phyloP scores from a whole-genome alignment of 2,888 invertebrate species.

The Eristalis tenax region DNA sequence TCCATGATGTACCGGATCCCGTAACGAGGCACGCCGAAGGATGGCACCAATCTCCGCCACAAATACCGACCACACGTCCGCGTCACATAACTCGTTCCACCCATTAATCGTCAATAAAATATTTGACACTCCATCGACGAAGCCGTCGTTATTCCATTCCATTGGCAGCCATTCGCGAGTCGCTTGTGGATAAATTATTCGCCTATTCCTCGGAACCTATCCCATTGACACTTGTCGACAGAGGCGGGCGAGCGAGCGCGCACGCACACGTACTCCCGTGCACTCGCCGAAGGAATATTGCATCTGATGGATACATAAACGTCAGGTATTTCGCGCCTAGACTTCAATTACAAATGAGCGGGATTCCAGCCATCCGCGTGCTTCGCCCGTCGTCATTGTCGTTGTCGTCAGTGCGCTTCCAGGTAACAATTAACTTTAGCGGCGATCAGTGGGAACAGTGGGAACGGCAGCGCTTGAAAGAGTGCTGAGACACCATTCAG shows the following conservation, averaged over 20 bases:
- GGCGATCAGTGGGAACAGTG: neutral
- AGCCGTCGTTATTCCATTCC: neutral
- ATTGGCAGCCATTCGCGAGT: neutral
- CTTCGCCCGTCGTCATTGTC: conserved; percentile 6
- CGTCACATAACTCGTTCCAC: neutral
- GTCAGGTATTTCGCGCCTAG: conserved; percentile 69
- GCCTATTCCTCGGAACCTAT: conserved; percentile 39
- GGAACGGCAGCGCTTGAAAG: neutral
- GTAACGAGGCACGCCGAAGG: neutral
- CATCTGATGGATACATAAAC: conserved; percentile 64
- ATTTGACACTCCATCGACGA: conserved; percentile 8
- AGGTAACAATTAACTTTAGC: conserved; percentile 60
- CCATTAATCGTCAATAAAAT: conserved; percentile 18
- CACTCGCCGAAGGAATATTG: conserved; percentile 6
- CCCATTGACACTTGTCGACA: conserved; percentile 53
- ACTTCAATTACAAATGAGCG: conserved; percentile 70
- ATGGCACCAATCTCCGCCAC: neutral
- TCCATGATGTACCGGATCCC: neutral
- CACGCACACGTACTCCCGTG: neutral
- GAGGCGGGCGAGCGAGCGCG: conserved; percentile 23
- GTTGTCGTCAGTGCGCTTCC: conserved; percentile 32
- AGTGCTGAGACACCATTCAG: neutral
- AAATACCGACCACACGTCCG: neutral
- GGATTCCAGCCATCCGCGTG: conserved; percentile 42
- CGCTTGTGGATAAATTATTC: conserved; percentile 33